Evolutionary conservation across 1,140 invertebrate genomes (phyloP).

Genomic region (Grapholita molesta): DNA sequence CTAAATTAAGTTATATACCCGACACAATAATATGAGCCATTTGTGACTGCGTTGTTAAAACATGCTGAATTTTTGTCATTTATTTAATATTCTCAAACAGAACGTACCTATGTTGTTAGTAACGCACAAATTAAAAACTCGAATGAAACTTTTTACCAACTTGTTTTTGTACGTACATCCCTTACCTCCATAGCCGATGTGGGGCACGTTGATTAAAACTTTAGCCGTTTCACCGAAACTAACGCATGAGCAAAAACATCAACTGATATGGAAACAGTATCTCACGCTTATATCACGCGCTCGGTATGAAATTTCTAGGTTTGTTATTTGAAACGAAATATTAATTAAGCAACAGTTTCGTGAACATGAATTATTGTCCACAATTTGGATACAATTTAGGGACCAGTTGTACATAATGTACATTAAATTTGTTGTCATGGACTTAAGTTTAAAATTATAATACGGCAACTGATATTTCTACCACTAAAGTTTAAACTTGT

Average conservation of each 20-base stretch:
- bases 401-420: not conserved
- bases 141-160: not conserved
- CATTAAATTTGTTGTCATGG: too few species aligned
- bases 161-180: constrained; percentile 1
- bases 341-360: not conserved
- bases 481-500: too few species aligned
- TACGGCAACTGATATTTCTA: too few species aligned
- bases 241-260: constrained; percentile 12
- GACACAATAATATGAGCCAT: too few species aligned
- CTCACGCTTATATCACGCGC: not conserved
- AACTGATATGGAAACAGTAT: constrained; percentile 14
- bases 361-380: not conserved
- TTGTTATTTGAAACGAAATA: not conserved
- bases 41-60: too few species aligned
- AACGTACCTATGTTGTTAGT: too few species aligned
- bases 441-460: too few species aligned
- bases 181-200: not conserved
- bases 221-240: constrained; percentile 4
- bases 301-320: not conserved
- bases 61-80: too few species aligned
- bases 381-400: not conserved
- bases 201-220: constrained; percentile 13
- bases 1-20: too few species aligned
- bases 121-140: not conserved
- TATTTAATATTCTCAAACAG: not conserved